A percentile compares a stretch with the other conserved stretches of the same genome.
These are phyloP conservation scores for Xenotilapia leptura DNA, from an alignment of 2,113 vertebrate genomes.

Conservation along the genomic window DNA sequence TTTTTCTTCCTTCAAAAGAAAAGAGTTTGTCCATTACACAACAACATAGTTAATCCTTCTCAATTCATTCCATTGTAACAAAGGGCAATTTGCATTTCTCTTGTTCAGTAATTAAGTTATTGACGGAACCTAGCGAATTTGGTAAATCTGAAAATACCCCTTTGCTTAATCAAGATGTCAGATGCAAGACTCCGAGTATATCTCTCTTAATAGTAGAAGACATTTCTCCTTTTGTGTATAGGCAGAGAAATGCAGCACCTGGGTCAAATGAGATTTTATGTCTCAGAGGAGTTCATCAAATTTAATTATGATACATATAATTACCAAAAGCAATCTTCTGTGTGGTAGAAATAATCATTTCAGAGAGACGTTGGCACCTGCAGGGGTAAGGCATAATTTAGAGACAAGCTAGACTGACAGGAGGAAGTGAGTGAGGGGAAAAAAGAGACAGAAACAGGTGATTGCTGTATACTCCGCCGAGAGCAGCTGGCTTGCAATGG, in stretches of 20 bases:
- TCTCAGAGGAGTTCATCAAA: conserved; percentile 71
- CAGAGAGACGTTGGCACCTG: conserved; percentile 57
- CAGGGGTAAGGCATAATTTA: conserved; percentile 61
- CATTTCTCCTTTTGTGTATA: conserved; percentile 41
- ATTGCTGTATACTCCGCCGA: conserved; percentile 27
- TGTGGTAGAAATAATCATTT: conserved; percentile 71
- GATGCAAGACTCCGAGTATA: not conserved
- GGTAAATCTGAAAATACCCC: not conserved
- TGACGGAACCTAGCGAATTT: conserved; percentile 14
- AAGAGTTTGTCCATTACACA: not conserved
- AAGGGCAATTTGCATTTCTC: conserved; percentile 8
- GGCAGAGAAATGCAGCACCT: conserved; percentile 49
- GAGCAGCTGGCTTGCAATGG: not conserved
- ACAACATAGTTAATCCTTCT: not conserved
- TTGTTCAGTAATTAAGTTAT: conserved; percentile 21
- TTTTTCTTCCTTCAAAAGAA: not conserved
- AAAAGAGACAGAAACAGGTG: conserved; percentile 32
- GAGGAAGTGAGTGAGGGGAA: not conserved
- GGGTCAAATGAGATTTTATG: conserved; percentile 69
- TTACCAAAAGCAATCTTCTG: conserved; percentile 77
- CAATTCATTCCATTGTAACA: not conserved
- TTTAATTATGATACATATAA: conserved; percentile 78
- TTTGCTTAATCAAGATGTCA: conserved; percentile 39
- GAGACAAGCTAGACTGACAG: conserved; percentile 46
- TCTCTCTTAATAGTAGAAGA: conserved; percentile 23